These are phyloP conservation scores for Argyrosomus japonicus DNA, from an alignment of 2,113 vertebrate genomes.

Conservation along the genomic window DNA sequence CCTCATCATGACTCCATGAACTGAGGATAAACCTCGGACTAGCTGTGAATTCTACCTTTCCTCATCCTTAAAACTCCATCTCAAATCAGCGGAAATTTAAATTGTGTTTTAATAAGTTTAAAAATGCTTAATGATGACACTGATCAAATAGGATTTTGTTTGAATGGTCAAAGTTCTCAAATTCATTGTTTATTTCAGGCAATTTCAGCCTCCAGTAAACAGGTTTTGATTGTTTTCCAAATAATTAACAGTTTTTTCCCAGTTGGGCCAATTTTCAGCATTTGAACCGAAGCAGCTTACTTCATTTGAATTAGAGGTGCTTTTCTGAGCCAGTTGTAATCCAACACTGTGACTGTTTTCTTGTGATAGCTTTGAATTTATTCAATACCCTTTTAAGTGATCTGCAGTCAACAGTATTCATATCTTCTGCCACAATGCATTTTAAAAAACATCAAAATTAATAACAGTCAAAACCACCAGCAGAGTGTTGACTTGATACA, in stretches of 20 bases:
- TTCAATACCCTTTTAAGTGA: not conserved
- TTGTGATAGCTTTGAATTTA: conserved; percentile 27
- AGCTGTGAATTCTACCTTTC: not conserved
- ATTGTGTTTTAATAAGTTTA: not conserved
- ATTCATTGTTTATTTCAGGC: conserved; percentile 10
- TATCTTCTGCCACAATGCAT: not conserved
- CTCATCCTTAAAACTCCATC: not conserved
- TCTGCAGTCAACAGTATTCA: not conserved
- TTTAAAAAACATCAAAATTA: not conserved
- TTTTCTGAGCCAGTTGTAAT: conserved; percentile 22
- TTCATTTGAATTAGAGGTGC: conserved; percentile 22
- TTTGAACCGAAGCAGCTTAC: conserved; percentile 25
- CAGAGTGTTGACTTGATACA: not conserved
- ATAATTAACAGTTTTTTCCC: conserved; percentile 43
- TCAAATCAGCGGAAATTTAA: not conserved
- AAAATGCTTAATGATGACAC: not conserved
- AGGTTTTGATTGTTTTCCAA: conserved; percentile 37
- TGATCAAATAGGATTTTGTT: conserved; percentile 6
- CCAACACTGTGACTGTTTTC: not conserved
- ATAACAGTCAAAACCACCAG: not conserved
- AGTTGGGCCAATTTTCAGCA: conserved; percentile 40
- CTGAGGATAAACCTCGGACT: conserved; percentile 28
- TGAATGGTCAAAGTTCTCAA: conserved; percentile 8
- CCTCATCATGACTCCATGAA: conserved; percentile 17
- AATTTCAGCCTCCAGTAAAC: conserved; percentile 48